These are phyloP conservation scores for Pristionchus entomophagus DNA, from an alignment of 2,888 invertebrate genomes.

Conservation along the genomic window DNA sequence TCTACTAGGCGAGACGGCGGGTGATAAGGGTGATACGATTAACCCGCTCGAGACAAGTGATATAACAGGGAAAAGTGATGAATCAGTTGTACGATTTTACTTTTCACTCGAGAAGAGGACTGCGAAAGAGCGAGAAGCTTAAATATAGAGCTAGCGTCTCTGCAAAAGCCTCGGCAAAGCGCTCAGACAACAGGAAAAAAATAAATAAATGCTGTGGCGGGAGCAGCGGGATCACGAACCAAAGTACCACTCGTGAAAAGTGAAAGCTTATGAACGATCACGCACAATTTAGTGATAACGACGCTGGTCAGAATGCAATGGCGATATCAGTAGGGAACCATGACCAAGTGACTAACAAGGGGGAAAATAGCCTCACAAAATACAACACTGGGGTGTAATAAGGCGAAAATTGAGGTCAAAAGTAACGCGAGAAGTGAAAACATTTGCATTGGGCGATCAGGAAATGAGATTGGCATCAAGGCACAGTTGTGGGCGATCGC, in stretches of 20 bases:
- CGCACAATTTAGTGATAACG: background rate
- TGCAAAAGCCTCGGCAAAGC: too few species aligned
- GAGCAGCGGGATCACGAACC: background rate
- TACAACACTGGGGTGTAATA: background rate
- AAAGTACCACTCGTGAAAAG: background rate
- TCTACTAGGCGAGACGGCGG: too few species aligned
- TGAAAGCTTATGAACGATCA: conserved; percentile 2
- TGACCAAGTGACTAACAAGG: background rate
- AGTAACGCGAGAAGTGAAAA: background rate
- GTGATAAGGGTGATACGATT: too few species aligned
- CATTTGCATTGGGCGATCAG: background rate
- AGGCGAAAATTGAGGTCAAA: background rate
- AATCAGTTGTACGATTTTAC: too few species aligned
- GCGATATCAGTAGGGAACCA: background rate
- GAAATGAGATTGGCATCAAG: background rate
- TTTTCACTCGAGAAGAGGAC: too few species aligned
- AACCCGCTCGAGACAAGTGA: too few species aligned
- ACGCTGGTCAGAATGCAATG: background rate
- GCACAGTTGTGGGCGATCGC: background rate
- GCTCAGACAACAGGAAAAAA: too few species aligned
- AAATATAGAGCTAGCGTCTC: too few species aligned
- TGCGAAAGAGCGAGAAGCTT: too few species aligned
- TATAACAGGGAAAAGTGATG: too few species aligned
- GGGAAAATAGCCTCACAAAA: background rate
- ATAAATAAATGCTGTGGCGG: background rate